Conservation (phyloP, 1,140 invertebrate species). For the Musca domestica region DNA sequence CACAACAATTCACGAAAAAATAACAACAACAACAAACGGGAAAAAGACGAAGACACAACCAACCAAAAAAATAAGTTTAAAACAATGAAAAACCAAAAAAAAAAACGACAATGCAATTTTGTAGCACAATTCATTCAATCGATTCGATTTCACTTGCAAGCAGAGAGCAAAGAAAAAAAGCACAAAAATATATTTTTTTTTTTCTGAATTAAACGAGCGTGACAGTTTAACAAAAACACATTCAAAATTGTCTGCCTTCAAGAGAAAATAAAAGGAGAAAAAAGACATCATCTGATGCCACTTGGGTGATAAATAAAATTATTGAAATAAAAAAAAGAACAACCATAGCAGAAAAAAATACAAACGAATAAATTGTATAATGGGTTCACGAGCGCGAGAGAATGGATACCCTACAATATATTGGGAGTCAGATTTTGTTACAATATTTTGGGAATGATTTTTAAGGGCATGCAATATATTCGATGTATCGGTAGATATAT, state of each 20-base stretch:
- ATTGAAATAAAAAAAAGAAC: not conserved
- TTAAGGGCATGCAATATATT: too few relatives aligned
- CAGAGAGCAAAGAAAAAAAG: not conserved
- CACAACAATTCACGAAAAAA: not conserved
- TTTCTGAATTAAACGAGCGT: not conserved
- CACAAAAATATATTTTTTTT: too few relatives aligned
- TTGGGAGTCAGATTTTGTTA: too few relatives aligned
- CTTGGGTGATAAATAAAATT: constrained; percentile 9
- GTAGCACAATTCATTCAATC: not conserved
- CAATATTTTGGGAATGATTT: too few relatives aligned
- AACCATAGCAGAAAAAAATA: not conserved
- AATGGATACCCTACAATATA: too few relatives aligned
- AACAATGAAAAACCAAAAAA: too few relatives aligned
- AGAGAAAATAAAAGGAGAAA: not conserved
- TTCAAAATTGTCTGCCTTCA: too few relatives aligned
- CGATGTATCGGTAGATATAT: too few relatives aligned
- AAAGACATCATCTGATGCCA: not conserved
- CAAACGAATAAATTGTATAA: not conserved
- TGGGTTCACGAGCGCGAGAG: not conserved
- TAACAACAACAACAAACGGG: not conserved
- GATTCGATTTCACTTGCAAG: constrained; percentile 3
- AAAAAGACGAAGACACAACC: not conserved
- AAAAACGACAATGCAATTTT: too few relatives aligned
- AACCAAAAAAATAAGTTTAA: too few relatives aligned
- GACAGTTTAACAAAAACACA: not conserved